Conservation (phyloP, 1,140 invertebrate species). For the Monochamus saltuarius region DNA sequence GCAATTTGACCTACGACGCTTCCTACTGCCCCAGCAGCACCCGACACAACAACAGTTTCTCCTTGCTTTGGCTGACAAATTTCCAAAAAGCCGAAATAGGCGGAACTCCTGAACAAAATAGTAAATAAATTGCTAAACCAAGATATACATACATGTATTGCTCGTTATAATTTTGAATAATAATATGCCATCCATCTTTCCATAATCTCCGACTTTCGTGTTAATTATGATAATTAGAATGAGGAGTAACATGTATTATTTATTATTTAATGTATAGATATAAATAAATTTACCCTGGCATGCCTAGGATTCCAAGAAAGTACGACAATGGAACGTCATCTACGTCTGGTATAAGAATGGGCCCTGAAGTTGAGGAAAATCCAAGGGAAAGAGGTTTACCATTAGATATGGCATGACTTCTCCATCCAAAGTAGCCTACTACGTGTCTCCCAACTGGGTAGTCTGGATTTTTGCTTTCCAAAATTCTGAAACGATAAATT, state of each 20-base stretch:
- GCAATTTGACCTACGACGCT: conserved; percentile 71
- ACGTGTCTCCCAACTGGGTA: conserved; percentile 56
- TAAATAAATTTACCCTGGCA: conserved; percentile 35
- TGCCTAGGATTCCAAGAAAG: conserved; percentile 34
- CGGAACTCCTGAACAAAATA: conserved; percentile 53
- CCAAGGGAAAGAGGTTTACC: neutral
- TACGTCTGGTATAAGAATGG: conserved; percentile 53
- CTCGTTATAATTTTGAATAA: too few relatives aligned
- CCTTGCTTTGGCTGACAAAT: conserved; percentile 66
- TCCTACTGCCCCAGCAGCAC: conserved; percentile 70
- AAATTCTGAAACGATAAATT: conserved; percentile 36
- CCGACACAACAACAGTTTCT: conserved; percentile 66
- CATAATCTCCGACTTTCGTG: too few relatives aligned
- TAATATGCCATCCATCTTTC: too few relatives aligned
- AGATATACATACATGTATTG: too few relatives aligned
- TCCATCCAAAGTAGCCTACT: conserved; percentile 58
- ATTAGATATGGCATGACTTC: conserved; percentile 55
- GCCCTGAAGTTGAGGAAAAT: neutral
- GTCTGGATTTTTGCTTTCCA: conserved; percentile 54
- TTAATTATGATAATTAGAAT: too few relatives aligned
- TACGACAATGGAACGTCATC: conserved; percentile 54
- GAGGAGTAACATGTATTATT: too few relatives aligned
- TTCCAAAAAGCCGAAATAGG: conserved; percentile 71
- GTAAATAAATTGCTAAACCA: too few relatives aligned
- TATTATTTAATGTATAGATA: neutral